phyloP scores from a whole-genome alignment of 2,797 vertebrate species.

The Esox masquinongy region DNA sequence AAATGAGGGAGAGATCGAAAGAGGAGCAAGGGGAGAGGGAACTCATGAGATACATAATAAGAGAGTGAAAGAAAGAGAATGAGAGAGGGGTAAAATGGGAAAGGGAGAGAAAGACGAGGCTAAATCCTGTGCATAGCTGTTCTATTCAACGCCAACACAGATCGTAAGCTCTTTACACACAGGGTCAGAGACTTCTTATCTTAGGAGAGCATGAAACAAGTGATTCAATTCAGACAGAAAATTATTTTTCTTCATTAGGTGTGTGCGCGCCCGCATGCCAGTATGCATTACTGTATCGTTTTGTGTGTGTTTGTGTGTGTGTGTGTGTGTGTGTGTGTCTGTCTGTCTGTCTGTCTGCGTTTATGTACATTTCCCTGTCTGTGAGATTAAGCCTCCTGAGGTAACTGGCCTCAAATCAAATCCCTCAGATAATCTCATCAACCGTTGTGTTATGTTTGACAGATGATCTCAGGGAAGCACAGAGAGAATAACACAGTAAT shows the following conservation, averaged over 20 bases:
- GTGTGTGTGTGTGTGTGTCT: background rate
- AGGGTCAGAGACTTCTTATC: background rate
- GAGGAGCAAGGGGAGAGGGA: no score
- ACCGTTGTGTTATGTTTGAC: background rate
- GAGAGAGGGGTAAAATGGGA: slow-evolving; percentile 1
- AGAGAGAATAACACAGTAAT: slow-evolving; percentile 10
- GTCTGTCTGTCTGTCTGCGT: background rate
- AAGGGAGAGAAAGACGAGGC: background rate
- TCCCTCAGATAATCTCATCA: slow-evolving; percentile 23
- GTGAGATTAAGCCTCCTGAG: slow-evolving; percentile 2
- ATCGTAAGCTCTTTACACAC: background rate
- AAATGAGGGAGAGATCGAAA: no score
- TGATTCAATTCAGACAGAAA: background rate
- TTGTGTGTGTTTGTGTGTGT: background rate
- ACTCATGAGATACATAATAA: slow-evolving; percentile 2
- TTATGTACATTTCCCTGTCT: background rate
- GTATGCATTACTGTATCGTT: background rate
- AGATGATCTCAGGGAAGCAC: slow-evolving; percentile 9
- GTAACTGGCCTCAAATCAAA: slow-evolving; percentile 21
- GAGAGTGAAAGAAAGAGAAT: background rate
- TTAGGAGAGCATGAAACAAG: background rate
- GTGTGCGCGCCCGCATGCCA: background rate
- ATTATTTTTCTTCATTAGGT: background rate
- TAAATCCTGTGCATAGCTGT: no score
- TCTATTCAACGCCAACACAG: background rate